Conservation (phyloP, 2,888 invertebrate species). For the Megalurothrips usitatus region DNA sequence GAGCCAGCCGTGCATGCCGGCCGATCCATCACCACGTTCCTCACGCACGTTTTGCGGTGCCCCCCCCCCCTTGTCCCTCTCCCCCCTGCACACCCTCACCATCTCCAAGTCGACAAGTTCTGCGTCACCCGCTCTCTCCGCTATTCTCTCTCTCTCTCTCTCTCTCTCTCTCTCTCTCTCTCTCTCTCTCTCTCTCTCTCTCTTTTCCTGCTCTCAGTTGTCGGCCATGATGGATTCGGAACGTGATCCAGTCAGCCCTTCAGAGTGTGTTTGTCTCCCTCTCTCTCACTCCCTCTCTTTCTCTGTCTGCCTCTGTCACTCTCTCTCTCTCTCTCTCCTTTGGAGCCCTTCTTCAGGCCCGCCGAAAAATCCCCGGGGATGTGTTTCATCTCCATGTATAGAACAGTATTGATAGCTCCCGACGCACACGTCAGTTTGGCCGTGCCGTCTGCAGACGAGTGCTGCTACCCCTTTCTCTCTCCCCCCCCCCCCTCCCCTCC, state of each 20-base stretch:
- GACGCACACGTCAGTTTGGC: too few relatives aligned
- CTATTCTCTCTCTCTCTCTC: too few relatives aligned
- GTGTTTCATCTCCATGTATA: too few relatives aligned
- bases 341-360: neutral
- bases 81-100: neutral
- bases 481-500: neutral
- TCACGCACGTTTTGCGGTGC: neutral
- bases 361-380: too few relatives aligned
- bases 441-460: neutral
- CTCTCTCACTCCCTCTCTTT: neutral
- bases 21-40: too few relatives aligned
- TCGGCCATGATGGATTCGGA: neutral
- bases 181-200: neutral
- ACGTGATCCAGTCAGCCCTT: neutral
- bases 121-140: too few relatives aligned
- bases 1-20: neutral
- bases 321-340: conserved; percentile 1
- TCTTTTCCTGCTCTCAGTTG: neutral
- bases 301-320: neutral
- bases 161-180: too few relatives aligned
- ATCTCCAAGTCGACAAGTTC: too few relatives aligned
- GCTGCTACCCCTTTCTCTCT: neutral
- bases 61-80: neutral
- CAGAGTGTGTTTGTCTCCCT: neutral
- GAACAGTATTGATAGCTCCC: too few relatives aligned